These are phyloP conservation scores for Argyresthia goedartella DNA, from an alignment of 2,888 invertebrate genomes.

Conservation along the genomic window DNA sequence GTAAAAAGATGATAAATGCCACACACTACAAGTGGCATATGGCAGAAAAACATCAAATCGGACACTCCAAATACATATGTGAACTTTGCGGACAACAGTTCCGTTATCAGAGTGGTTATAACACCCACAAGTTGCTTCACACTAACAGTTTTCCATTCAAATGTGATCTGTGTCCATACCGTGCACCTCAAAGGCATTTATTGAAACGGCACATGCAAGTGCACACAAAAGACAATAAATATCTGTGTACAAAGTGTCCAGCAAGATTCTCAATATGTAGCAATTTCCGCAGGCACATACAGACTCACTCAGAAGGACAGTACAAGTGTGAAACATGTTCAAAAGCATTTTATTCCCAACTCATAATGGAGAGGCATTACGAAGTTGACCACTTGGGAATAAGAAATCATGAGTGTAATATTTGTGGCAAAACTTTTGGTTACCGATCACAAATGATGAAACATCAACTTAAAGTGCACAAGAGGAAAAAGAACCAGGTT, in stretches of 20 bases:
- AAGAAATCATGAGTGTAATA: too few relatives aligned
- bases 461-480: too few relatives aligned
- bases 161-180: too few relatives aligned
- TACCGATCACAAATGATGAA: too few relatives aligned
- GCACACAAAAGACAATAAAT: slow-evolving; percentile 52
- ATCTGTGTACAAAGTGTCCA: slow-evolving; percentile 36
- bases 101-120: slow-evolving; percentile 33
- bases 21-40: neutral
- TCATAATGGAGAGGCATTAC: too few relatives aligned
- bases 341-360: too few relatives aligned
- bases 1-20: neutral
- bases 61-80: slow-evolving; percentile 26
- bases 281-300: slow-evolving; percentile 39
- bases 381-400: too few relatives aligned
- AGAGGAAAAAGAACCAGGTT: too few relatives aligned
- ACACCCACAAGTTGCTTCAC: slow-evolving; percentile 34
- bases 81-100: slow-evolving; percentile 44
- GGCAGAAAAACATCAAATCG: neutral
- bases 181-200: too few relatives aligned
- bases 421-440: too few relatives aligned
- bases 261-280: slow-evolving; percentile 40
- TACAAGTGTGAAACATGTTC: too few relatives aligned
- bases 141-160: slow-evolving; percentile 35
- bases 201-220: slow-evolving; percentile 44
- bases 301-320: too few relatives aligned